These are phyloP conservation scores for Muscicapa striata DNA, from an alignment of 2,797 vertebrate genomes.

Conservation along the genomic window DNA sequence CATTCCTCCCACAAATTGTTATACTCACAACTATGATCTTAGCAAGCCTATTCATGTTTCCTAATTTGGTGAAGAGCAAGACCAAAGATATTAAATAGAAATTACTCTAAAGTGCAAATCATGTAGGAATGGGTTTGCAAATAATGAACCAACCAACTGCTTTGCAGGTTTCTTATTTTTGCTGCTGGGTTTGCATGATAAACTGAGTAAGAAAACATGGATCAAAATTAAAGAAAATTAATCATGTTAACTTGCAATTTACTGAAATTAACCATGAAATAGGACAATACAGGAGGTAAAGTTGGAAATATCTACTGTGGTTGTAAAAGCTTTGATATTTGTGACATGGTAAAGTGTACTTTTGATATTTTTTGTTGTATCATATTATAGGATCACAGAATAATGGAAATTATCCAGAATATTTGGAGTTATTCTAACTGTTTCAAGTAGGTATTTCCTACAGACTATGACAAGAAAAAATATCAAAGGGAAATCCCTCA, in stretches of 20 bases:
- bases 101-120: neutral
- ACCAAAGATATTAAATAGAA: neutral
- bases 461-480: neutral
- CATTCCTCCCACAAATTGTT: conserved; percentile 1
- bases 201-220: neutral
- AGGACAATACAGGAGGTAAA: neutral
- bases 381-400: neutral
- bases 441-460: neutral
- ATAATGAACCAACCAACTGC: neutral
- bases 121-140: neutral
- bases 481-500: neutral
- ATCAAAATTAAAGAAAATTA: neutral
- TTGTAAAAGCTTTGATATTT: neutral
- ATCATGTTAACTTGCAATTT: neutral
- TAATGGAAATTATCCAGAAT: neutral
- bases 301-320: neutral
- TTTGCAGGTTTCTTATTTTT: neutral
- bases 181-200: neutral
- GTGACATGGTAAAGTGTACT: neutral
- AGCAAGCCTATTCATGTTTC: neutral
- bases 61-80: neutral
- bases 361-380: neutral
- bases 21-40: neutral
- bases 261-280: neutral
- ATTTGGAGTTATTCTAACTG: neutral